Base-by-base conservation (phyloP, 1,140 invertebrate genomes). In the Polypedilum vanderplanki region DNA sequence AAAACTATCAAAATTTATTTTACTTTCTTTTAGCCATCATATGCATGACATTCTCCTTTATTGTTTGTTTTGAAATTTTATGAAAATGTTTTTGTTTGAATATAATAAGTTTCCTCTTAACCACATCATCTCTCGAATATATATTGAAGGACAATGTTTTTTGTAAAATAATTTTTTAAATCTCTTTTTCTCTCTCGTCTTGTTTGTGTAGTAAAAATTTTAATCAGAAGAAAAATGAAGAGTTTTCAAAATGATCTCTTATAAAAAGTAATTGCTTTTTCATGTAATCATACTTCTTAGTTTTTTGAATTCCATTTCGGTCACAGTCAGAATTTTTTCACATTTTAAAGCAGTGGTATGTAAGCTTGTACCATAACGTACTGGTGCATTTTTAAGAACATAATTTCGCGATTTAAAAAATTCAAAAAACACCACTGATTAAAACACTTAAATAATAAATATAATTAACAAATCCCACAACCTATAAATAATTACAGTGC, bases 151-250 rank as follows among this genome's bases (percentile, higher is more conserved):
- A 57, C 46, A n/a, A 57, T 33, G n/a, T 57, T 57, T 57, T 57
- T 12, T 57, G 46, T 57, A 57, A n/a, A 12, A 57, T 57, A 57
- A 57, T 57, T 57, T 57, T n/a, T 15, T 3, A 33, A 33, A 33
- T 33, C 24, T 33, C 24, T 57, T 57, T 46, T 57, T 57, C 46
- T 57, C 12, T 57, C 46, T 12, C 46, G 12, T 57, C 46, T 57
- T 57, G 12, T 57, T 57, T 57, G 46, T 57, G 46, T 57, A 57
- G 46, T 57, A n/a, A 57, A 57, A 57, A 57, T 57, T 46, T 57
- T 57, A 57, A 57, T 57, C 46, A 57, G 24, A 33, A 3, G 24
- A 57, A 57, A 57, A 57, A n/a, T 57, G 46, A 57, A 57, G n/a
- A 57, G 46, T 57, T 57, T 57, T 57, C 46, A 57, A 12, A 33